These are phyloP conservation scores for Trachythela sp. DNA, from an alignment of 64 coral and sea anemone genomes.

Conservation along the genomic window DNA sequence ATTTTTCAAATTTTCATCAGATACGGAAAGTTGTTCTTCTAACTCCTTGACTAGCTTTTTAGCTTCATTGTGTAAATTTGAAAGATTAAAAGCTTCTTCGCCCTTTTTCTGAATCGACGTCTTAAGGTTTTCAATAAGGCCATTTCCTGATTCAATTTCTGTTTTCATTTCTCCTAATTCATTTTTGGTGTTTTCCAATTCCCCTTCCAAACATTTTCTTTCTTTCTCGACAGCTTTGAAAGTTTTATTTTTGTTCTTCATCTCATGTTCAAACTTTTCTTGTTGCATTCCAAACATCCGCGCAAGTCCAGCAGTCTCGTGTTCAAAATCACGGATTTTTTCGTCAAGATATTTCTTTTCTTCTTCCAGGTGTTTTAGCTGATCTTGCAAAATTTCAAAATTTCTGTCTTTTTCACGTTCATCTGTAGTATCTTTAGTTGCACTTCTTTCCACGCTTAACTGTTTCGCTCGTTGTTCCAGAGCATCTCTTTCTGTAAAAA, in stretches of 20 bases:
- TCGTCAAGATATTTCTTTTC: background rate
- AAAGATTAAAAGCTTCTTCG: background rate
- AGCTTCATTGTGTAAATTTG: background rate
- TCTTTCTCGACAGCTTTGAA: background rate
- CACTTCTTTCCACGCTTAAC: background rate
- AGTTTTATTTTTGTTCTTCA: background rate
- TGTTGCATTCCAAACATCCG: conserved; percentile 2
- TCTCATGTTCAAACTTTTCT: background rate
- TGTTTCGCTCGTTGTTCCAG: background rate
- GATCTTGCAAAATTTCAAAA: background rate
- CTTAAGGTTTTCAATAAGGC: background rate
- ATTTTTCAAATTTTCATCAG: background rate
- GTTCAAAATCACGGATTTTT: background rate
- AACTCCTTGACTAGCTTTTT: background rate
- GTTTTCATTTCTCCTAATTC: background rate
- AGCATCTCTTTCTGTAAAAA: background rate
- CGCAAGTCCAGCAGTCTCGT: background rate
- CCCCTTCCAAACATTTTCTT: background rate
- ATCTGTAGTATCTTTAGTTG: background rate
- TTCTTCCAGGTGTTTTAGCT: background rate
- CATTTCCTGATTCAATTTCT: background rate
- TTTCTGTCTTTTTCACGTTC: background rate
- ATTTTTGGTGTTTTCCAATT: background rate
- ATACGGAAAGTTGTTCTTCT: background rate
- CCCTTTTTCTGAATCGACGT: background rate